Percentiles rank a stretch among this genome's conserved stretches.
Evolutionary conservation across 2,888 invertebrate species (phyloP).

Genomic region (Diadegma fenestrale): DNA sequence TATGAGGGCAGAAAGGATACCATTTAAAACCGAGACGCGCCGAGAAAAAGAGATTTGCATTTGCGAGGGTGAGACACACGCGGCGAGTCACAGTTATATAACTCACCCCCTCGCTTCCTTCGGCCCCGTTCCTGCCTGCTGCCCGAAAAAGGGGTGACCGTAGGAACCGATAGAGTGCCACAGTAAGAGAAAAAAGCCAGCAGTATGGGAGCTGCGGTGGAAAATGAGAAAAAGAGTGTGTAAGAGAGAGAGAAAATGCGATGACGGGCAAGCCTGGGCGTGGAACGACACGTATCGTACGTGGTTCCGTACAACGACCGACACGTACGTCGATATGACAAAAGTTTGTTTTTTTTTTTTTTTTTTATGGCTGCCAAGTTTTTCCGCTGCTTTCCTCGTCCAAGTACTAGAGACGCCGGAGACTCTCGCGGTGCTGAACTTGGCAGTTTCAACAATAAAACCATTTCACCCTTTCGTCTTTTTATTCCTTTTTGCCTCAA

Average conservation of each 20-base stretch:
- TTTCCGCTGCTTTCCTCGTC: slow-evolving; percentile 70
- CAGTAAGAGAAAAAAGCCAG: slow-evolving; percentile 36
- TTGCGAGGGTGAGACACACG: slow-evolving; percentile 64
- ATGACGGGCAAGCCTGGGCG: slow-evolving; percentile 71
- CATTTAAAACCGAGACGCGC: slow-evolving; percentile 82
- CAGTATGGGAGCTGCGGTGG: slow-evolving; percentile 36
- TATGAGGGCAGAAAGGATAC: slow-evolving; percentile 73
- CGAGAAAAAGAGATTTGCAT: slow-evolving; percentile 80
- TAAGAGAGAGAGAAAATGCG: slow-evolving; percentile 69
- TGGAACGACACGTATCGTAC: slow-evolving; percentile 81
- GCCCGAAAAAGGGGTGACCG: slow-evolving; percentile 65
- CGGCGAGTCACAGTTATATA: slow-evolving; percentile 70
- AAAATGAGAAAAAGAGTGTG: slow-evolving; percentile 55
- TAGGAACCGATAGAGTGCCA: slow-evolving; percentile 44
- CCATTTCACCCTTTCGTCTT: slow-evolving; percentile 42
- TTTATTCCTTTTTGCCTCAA: slow-evolving; percentile 27
- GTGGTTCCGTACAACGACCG: slow-evolving; percentile 77
- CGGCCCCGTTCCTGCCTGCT: background rate
- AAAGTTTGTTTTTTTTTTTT: slow-evolving; percentile 70
- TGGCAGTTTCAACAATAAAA: slow-evolving; percentile 34
- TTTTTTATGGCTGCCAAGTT: slow-evolving; percentile 73
- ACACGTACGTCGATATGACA: slow-evolving; percentile 81
- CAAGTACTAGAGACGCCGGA: slow-evolving; percentile 8
- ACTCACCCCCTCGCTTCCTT: slow-evolving; percentile 22
- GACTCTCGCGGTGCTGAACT: background rate